A percentile compares a stretch with the other conserved stretches of the same genome.
Conservation (phyloP, 2,113 vertebrate genomes). For the Antennarius striatus region DNA sequence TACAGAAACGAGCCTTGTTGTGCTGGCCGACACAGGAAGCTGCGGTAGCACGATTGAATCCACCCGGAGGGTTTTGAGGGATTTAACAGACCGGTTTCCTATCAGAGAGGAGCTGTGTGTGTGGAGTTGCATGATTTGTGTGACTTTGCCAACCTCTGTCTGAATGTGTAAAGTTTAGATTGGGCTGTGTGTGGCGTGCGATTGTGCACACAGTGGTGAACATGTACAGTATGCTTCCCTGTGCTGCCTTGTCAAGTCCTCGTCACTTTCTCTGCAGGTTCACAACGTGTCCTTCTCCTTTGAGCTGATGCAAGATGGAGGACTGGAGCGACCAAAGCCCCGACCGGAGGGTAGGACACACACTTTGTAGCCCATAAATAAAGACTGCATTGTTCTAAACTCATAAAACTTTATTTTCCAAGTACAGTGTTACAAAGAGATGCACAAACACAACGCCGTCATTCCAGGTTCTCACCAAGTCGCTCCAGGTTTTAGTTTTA, state of each 20-base stretch:
- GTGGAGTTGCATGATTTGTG: slow-evolving; percentile 14
- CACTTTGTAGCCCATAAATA: background rate
- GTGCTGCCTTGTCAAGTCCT: background rate
- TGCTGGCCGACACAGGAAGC: slow-evolving; percentile 50
- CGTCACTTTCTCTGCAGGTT: slow-evolving; percentile 78
- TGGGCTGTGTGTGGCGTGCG: background rate
- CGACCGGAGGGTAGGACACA: slow-evolving; percentile 89
- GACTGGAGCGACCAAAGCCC: slow-evolving; percentile 94
- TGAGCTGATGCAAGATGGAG: slow-evolving; percentile 97
- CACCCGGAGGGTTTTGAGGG: slow-evolving; percentile 33
- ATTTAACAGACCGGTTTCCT: slow-evolving; percentile 37
- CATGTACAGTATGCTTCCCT: background rate
- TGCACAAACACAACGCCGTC: no score
- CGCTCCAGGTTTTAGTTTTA: no score
- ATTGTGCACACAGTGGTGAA: background rate
- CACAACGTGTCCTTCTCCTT: slow-evolving; percentile 96
- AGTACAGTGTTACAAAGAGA: no score
- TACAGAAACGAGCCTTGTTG: slow-evolving; percentile 20
- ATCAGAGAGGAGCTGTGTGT: slow-evolving; percentile 21
- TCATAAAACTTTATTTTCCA: no score
- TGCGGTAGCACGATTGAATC: slow-evolving; percentile 33
- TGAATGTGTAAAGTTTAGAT: slow-evolving; percentile 2
- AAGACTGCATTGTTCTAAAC: no score
- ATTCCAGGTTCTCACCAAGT: no score
- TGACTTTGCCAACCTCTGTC: slow-evolving; percentile 3